Evolutionary conservation across 2,113 vertebrate species (phyloP), one percentile per base, ranked within the genome.

Genomic region (Eubucco bourcierii): DNA sequence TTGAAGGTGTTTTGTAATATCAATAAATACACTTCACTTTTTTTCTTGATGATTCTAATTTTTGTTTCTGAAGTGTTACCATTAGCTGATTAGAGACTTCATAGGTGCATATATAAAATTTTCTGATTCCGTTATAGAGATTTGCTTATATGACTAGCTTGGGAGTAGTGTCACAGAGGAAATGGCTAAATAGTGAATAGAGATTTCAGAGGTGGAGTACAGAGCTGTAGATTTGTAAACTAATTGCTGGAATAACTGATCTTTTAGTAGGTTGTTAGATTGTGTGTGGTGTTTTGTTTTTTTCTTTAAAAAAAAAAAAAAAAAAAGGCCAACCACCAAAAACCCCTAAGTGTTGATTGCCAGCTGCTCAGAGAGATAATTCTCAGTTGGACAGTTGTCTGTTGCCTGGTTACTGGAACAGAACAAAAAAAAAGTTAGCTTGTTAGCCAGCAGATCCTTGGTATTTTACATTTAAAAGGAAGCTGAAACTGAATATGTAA

Each of bases 311-410:
- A 65, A 50, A n/a, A 37, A 37, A 37, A 37, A 37, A 37, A 37
- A 37, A 37, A 68, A n/a, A 27, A 59, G 5, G 39, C 7, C 50
- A 61, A 33, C 47, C 37, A 47, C 82, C 67, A 77, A 78, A 64
- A 79, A 18, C 15, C 61, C 67, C 60, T 75, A 70, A 85, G 60
- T 80, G 90, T 84, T 95, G 90, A 89, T 89, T 95, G 94, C 75
- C 92, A 97, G 87, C 92, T 97, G 94, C 96, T 97, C 95, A 67
- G 91, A 96, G 79, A 41, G 77, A 94, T 93, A 90, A 80, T 97
- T 97, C 95, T 97, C 93, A 97, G 92, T 94, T 94, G 58, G 83
- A 84, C 92, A 96, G 74, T 93, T 97, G 86, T 88, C 87, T 84
- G 93, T 97, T 96, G 95, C 87, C 79, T 94, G 85, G 68, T 94